Evolutionary conservation across 35 echinoderm and acorn worm genomes (phyloP).

Genomic region (Heliocidaris tuberculata): DNA sequence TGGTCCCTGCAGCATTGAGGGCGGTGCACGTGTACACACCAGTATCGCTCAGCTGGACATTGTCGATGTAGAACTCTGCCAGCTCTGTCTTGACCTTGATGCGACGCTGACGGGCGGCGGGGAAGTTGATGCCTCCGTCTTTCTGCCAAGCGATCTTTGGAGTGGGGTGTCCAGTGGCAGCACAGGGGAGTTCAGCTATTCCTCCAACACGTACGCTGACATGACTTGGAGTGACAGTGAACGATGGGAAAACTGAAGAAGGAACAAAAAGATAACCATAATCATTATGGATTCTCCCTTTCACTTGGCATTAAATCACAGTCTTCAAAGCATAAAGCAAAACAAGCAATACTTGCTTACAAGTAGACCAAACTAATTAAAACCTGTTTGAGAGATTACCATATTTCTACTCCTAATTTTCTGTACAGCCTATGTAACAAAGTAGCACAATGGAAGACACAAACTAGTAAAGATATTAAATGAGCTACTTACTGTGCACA

Average conservation of each 20-base stretch:
- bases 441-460: no score
- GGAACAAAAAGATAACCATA: constrained; percentile 4
- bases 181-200: constrained; percentile 73
- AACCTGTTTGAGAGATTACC: no score
- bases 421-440: no score
- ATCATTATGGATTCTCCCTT: neutral
- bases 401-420: no score
- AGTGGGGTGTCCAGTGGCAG: constrained; percentile 78
- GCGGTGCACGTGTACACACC: constrained; percentile 93
- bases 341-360: neutral
- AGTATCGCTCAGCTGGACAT: constrained; percentile 69
- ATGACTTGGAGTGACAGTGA: constrained; percentile 71
- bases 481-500: constrained; percentile 74
- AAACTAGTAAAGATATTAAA: no score
- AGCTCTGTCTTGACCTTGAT: constrained; percentile 71
- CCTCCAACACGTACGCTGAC: constrained; percentile 62
- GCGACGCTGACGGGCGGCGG: constrained; percentile 84
- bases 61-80: constrained; percentile 90
- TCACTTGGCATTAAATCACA: neutral
- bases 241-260: constrained; percentile 89
- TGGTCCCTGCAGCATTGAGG: constrained; percentile 83
- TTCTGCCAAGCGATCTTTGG: constrained; percentile 96
- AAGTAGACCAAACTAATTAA: neutral
- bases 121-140: constrained; percentile 91
- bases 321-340: neutral